Evolutionary conservation across 2,888 invertebrate genomes (phyloP).

Genomic region (Ditylenchus weischeri): DNA sequence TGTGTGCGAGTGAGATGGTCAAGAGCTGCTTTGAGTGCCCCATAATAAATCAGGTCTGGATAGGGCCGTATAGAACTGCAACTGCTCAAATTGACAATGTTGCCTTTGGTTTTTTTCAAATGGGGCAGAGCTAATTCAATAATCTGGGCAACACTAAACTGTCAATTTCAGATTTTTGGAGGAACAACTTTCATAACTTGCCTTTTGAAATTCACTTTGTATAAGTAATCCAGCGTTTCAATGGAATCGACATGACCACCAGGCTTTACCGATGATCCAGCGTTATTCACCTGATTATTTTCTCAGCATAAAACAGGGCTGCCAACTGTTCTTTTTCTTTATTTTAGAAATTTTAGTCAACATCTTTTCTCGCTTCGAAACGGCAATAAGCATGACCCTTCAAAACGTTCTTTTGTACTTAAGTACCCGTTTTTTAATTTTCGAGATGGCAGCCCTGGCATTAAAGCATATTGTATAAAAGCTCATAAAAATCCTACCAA

Average conservation of each 20-base stretch:
- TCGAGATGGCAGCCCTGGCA: too few species aligned
- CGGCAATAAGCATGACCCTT: too few species aligned
- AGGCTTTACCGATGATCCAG: background rate
- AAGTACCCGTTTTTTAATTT: too few species aligned
- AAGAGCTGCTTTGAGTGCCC: background rate
- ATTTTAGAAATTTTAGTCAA: too few species aligned
- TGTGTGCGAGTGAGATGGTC: background rate
- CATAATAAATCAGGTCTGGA: constrained; percentile 2
- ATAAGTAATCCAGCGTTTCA: background rate
- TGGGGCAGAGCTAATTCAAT: background rate
- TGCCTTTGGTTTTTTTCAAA: constrained; percentile 3
- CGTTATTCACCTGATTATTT: background rate
- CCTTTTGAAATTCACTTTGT: constrained; percentile 1
- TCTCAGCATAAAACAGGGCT: background rate
- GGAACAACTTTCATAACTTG: background rate
- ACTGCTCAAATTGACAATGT: background rate
- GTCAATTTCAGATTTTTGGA: background rate
- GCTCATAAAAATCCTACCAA: background rate
- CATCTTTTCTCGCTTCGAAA: too few species aligned
- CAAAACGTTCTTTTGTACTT: too few species aligned
- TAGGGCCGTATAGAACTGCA: constrained; percentile 1
- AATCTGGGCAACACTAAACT: background rate
- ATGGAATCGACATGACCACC: background rate
- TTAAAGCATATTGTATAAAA: background rate
- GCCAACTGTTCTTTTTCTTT: too few species aligned